These are phyloP conservation scores for Polypedilum vanderplanki DNA, from an alignment of 1,140 invertebrate species.

Conservation along the genomic window DNA sequence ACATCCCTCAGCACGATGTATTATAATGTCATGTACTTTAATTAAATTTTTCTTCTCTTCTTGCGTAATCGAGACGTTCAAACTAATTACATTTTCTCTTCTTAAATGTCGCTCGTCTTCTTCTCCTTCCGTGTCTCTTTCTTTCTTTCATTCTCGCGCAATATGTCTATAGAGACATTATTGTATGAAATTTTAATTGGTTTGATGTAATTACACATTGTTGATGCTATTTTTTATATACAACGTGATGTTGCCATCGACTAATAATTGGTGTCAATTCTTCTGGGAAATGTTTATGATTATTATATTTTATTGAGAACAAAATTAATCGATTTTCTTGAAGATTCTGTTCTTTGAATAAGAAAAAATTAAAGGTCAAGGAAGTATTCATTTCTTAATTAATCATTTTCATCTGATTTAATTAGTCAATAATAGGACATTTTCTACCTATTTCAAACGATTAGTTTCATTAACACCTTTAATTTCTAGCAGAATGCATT, in stretches of 20 bases:
- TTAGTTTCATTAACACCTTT: slow-evolving; percentile 19
- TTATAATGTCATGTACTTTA: slow-evolving; percentile 16
- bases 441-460: background rate
- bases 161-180: slow-evolving; percentile 18
- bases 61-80: slow-evolving; percentile 14
- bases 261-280: background rate
- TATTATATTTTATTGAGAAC: background rate
- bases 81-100: background rate
- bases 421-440: no score
- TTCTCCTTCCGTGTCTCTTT: background rate
- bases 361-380: no score
- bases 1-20: background rate
- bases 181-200: slow-evolving; percentile 19
- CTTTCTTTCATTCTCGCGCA: background rate
- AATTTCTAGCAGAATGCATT: background rate
- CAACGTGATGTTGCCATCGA: background rate
- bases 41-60: background rate
- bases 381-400: no score
- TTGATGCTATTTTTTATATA: background rate
- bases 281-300: background rate
- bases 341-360: no score
- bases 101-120: no score
- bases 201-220: slow-evolving; percentile 10
- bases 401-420: no score
- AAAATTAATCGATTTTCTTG: background rate